Base-by-base conservation (phyloP, 2,888 invertebrate species). In the Tanaodytes sp. region DNA sequence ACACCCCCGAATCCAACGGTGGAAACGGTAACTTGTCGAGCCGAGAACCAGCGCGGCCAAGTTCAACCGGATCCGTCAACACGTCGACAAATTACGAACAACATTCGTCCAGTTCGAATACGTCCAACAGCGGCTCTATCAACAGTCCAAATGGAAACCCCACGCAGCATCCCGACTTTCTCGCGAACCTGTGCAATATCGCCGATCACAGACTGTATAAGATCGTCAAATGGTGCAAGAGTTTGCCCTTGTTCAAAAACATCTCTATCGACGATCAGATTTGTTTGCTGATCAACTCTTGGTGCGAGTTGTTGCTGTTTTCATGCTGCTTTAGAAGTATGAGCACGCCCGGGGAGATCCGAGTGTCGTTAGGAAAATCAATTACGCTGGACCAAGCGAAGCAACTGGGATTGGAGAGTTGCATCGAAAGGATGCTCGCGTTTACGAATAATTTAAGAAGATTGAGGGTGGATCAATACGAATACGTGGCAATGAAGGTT, bases 231-330 rank as follows among this genome's bases (percentile, higher is more conserved):
- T 98, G 98, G 98, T 97, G 97, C 87, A 95, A 98, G 85, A 97
- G 96, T 85, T 87, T 98, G 84, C 97, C 98, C 12, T 90, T 98
- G 19, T 98, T 98, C 85, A 96, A 97, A 84, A 95, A 96, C 86
- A 97, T 98, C 78, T 95, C 96, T 79, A 97, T 97, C 85, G 98
- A 98, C 87, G 98, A 98, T 88, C 98, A 98, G 88, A 98, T 97
- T 80, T 93, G 96, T 81, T 88, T 98, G 81, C 90, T 98, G 75
- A 97, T 98, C 81, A 98, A 98, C 86, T 96, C 97, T 71, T 98
- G 98, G 98, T 97, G 97, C 86, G 96, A 96, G 86, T 87, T 96
- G 77, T 86, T 96, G 75, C 89, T 96, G 72, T 92, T 96, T 82
- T 96, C 96, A 48, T 96, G 96, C 86, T 96, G 96, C 85, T 97